phyloP scores from a whole-genome alignment of 2,888 invertebrate species.

The Exephanes ischioxanthus region DNA sequence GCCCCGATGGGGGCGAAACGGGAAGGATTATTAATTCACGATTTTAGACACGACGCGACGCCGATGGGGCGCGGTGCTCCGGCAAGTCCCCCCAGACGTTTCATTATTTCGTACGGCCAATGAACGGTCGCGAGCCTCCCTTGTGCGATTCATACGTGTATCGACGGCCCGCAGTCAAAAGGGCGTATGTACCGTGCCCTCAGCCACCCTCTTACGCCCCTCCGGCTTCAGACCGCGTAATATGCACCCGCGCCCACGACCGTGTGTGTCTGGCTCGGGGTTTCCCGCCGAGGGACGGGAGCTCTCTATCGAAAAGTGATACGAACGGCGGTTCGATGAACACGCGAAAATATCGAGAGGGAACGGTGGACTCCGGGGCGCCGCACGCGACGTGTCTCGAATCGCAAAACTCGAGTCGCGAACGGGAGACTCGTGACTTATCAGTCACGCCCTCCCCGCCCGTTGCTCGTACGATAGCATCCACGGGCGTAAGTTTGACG shows the following conservation, averaged over 20 bases:
- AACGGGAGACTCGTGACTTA: not conserved
- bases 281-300: too few species aligned
- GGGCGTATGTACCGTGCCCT: too few species aligned
- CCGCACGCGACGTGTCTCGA: slow-evolving; percentile 58
- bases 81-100: slow-evolving; percentile 26
- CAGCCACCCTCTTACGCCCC: too few species aligned
- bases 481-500: too few species aligned
- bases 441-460: not conserved
- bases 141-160: slow-evolving; percentile 3
- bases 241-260: too few species aligned
- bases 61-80: not conserved
- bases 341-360: slow-evolving; percentile 47
- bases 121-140: slow-evolving; percentile 29
- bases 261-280: too few species aligned
- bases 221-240: too few species aligned
- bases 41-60: slow-evolving; percentile 31
- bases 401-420: slow-evolving; percentile 39
- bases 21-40: slow-evolving; percentile 2
- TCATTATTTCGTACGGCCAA: slow-evolving; percentile 44
- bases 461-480: not conserved
- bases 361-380: slow-evolving; percentile 16
- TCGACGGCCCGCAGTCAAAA: not conserved
- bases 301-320: slow-evolving; percentile 34
- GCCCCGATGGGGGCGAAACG: not conserved
- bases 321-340: slow-evolving; percentile 16